Conservation (phyloP, 2,113 vertebrate genomes). For the Antigone vipio region DNA sequence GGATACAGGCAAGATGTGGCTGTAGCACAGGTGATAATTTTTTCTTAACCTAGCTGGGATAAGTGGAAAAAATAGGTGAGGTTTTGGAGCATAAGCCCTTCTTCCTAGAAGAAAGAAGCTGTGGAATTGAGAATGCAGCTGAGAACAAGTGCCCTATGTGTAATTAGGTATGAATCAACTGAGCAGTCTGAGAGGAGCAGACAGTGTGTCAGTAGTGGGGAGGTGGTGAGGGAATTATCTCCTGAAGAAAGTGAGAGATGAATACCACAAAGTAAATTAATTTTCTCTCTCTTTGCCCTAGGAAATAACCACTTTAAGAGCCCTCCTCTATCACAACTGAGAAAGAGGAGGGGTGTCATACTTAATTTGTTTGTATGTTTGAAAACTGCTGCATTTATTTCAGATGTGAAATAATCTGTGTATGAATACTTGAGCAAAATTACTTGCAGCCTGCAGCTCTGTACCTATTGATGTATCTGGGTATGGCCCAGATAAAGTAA, state of each 20-base stretch:
- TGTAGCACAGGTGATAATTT: background rate
- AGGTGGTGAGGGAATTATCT: background rate
- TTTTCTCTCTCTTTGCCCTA: background rate
- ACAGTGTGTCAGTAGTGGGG: background rate
- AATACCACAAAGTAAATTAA: background rate
- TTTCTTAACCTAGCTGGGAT: background rate
- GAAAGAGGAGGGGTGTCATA: background rate
- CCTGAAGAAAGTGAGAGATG: background rate
- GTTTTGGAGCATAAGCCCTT: background rate
- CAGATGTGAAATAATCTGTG: background rate
- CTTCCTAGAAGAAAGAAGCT: background rate
- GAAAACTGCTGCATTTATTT: background rate
- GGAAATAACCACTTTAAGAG: background rate
- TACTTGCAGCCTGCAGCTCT: background rate
- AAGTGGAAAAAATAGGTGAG: background rate
- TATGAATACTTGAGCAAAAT: background rate
- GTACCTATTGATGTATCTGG: background rate
- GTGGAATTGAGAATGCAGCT: background rate
- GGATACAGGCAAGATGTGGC: background rate
- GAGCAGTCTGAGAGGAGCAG: background rate
- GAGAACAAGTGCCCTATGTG: background rate
- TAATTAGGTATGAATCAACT: background rate
- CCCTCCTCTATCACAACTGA: background rate
- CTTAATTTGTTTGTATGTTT: background rate
- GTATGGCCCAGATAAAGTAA: background rate